A percentile compares a stretch with the other conserved stretches of the same genome.
Conservation (phyloP, 2,888 invertebrate species). For the Lepidochitona cinerea region DNA sequence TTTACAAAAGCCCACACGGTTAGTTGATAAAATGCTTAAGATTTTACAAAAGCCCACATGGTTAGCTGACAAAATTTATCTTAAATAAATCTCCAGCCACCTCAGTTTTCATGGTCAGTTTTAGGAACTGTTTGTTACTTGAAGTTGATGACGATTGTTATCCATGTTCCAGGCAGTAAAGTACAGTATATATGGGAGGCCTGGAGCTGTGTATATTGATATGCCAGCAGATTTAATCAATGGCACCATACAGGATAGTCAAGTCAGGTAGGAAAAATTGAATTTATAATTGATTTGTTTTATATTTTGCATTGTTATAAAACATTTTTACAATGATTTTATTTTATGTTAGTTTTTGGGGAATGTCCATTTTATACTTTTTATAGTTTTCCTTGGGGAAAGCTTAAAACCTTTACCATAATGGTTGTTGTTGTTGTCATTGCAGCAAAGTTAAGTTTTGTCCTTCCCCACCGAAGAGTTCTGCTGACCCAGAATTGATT, state of each 20-base stretch:
- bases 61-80: too few relatives aligned
- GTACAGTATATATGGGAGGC: conserved; percentile 86
- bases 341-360: not conserved
- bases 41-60: too few relatives aligned
- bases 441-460: conserved; percentile 33
- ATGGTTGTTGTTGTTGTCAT: not conserved
- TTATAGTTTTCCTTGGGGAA: too few relatives aligned
- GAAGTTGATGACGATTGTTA: too few relatives aligned
- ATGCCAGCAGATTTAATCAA: conserved; percentile 84
- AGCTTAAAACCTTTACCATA: too few relatives aligned
- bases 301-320: not conserved
- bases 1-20: too few relatives aligned
- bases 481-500: conserved; percentile 82
- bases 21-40: too few relatives aligned
- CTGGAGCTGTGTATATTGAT: conserved; percentile 92
- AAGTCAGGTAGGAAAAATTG: conserved; percentile 34
- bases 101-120: too few relatives aligned
- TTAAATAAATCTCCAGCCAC: too few relatives aligned
- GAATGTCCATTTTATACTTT: not conserved
- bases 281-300: not conserved
- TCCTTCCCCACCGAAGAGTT: conserved; percentile 77
- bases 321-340: not conserved
- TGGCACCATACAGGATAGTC: conserved; percentile 33
- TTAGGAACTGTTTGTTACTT: too few relatives aligned
- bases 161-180: conserved; percentile 82